A percentile compares a stretch with the other conserved stretches of the same genome.
Conservation (phyloP, 2,888 invertebrate genomes). For the Agrotis ipsilon region DNA sequence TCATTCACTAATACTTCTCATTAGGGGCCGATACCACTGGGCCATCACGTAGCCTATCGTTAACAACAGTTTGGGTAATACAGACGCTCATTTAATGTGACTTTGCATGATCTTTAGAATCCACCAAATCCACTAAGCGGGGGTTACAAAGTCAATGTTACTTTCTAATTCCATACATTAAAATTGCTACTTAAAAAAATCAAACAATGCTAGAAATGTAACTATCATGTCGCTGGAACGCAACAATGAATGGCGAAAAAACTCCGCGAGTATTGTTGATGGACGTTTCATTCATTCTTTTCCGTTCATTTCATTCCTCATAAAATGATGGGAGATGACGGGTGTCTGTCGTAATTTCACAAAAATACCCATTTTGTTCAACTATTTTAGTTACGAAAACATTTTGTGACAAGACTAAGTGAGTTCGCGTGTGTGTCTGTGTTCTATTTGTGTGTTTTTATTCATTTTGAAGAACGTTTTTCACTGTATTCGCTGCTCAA, state of each 20-base stretch:
- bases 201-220: not conserved
- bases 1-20: too few relatives aligned
- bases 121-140: too few relatives aligned
- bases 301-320: conserved; percentile 67
- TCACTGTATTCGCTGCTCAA: conserved; percentile 64
- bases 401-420: conserved; percentile 65
- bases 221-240: conserved; percentile 39
- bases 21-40: too few relatives aligned
- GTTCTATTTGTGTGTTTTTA: conserved; percentile 61
- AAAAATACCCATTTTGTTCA: conserved; percentile 65
- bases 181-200: not conserved
- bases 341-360: conserved; percentile 62
- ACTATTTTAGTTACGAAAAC: conserved; percentile 65
- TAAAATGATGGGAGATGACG: conserved; percentile 64
- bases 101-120: too few relatives aligned
- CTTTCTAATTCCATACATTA: not conserved
- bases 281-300: conserved; percentile 60
- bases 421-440: conserved; percentile 63
- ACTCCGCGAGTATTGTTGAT: conserved; percentile 53
- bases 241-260: conserved; percentile 54
- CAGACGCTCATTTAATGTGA: too few relatives aligned
- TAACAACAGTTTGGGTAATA: too few relatives aligned
- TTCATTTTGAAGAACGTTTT: conserved; percentile 58
- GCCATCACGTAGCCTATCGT: too few relatives aligned
- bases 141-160: not conserved